Evolutionary conservation across 2,113 vertebrate species (phyloP), one percentile per base, ranked within the genome.

Genomic region (Athene noctua): DNA sequence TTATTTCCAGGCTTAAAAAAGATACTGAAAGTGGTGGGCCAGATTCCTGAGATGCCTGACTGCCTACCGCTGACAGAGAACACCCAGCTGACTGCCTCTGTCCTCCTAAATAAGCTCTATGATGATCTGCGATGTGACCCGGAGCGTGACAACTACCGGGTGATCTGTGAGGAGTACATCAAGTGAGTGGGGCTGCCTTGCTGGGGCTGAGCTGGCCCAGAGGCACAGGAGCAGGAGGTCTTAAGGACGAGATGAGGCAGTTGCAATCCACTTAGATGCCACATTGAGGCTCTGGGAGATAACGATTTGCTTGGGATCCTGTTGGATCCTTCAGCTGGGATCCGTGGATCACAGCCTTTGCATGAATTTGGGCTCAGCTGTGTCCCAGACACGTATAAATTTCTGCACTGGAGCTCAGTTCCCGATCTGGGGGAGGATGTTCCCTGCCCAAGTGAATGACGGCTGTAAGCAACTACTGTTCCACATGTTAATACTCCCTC

Each of bases 1-100:
- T 73, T 62, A 3, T 83, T 86, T 42, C n/a, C 91, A 99, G 99
- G 99, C 68, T 97, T 99, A 87, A 99, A 98, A 96, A 99, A 99
- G 98, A 99, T 99, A 87, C 97, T 99, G 78, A 99, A 99, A 94
- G 98, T 99, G 32, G 99, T 98, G 66, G 99, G 99, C 18, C 99
- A 99, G 97, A 98, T 99, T 80, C 98, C 99, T 9, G 99, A 99
- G 42, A 96, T 99, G 74, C 99, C 99, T 5, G 97, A 99, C 84
- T 99, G 99, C 97, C 97, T 99, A 80, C 99, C 99, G 0, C 23
- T 99, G 97, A 99, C 99, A 0, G 99, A 99, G 20, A 99, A 99
- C 97, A 99, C 99, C 26, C 99, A 99, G 97, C 98, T 99, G 96
- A 99, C 99, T 27, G 99, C 99, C 73, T 99, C 99, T 0, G 96